Evolutionary conservation across 2,888 invertebrate species (phyloP).

Genomic region (Agrypnus murinus): DNA sequence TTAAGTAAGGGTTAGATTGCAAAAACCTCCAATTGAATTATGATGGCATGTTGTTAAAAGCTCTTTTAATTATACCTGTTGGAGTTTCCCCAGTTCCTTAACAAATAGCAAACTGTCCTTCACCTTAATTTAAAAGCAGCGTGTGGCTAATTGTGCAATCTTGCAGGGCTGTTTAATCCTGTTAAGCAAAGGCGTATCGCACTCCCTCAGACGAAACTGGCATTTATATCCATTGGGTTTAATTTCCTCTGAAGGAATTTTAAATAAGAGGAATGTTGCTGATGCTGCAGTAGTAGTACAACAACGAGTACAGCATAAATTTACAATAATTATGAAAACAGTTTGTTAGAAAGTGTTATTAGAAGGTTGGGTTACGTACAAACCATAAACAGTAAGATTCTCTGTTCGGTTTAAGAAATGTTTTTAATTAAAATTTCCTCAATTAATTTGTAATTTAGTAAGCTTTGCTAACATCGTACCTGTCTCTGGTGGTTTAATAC

Average conservation of each 20-base stretch:
- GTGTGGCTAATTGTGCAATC: slow-evolving; percentile 27
- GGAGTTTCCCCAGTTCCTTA: slow-evolving; percentile 9
- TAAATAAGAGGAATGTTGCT: slow-evolving; percentile 6
- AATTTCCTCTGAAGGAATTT: slow-evolving; percentile 6
- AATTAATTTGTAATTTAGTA: too few relatives aligned
- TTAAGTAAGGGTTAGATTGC: not conserved
- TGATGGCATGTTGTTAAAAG: slow-evolving; percentile 3
- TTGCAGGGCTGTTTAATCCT: slow-evolving; percentile 22
- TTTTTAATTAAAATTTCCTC: too few relatives aligned
- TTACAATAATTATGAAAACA: too few relatives aligned
- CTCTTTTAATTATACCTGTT: slow-evolving; percentile 19
- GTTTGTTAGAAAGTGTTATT: too few relatives aligned
- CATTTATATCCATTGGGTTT: slow-evolving; percentile 22
- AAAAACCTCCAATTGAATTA: slow-evolving; percentile 5
- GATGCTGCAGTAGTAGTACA: not conserved
- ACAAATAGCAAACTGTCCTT: slow-evolving; percentile 8
- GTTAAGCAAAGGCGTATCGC: slow-evolving; percentile 6
- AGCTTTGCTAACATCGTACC: too few relatives aligned
- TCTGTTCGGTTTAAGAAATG: too few relatives aligned
- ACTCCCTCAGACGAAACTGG: slow-evolving; percentile 2
- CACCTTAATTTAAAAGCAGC: slow-evolving; percentile 20
- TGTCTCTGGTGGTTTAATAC: too few relatives aligned
- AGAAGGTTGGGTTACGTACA: too few relatives aligned
- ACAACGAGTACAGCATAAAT: too few relatives aligned
- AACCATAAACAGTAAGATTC: too few relatives aligned